Evolutionary conservation across 2,888 invertebrate genomes (phyloP), one percentile per base, ranked within the genome.

Genomic region (Spodoptera exigua): DNA sequence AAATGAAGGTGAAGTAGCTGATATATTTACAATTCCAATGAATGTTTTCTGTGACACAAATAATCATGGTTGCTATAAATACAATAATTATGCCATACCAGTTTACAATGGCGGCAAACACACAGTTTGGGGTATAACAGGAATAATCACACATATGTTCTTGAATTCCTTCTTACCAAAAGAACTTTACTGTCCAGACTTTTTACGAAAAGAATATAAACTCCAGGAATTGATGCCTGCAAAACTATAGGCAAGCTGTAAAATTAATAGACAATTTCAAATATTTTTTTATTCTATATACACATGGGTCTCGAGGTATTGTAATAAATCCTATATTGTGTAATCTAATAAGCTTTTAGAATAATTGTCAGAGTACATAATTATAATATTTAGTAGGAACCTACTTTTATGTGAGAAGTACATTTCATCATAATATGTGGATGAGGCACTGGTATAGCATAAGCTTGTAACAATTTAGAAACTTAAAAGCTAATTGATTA

Each of bases 91-190:
- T 1, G 66, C 70, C 0, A 59, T 97, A 21, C 95, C 95, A 0
- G 95, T 95, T 79, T 89, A 92, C 46, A 94, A 95, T 13, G 95
- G 95, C 14, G 95, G 95, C 18, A 89, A 88, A 62, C 83, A 95
- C 73, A 95, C 95, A 79, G 95, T 97, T 61, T 97, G 97, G 97
- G 97, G 97, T 3, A 93, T 97, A 11, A 98, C 98, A 0, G 98
- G 96, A 0, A 90, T 96, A 39, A 95, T 98, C 21, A 98, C 98
- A 0, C 96, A 97, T 82, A 83, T 96, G 39, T 96, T 97, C 78
- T 75, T 94, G 14, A 79, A 85, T 51, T 81, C 83, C 61, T 87
- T 93, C 64, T 61, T 93, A 45, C 88, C 92, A 9, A 76, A 78
- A 61, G 79, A 83, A 49, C 49, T 82, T 11, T 92, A 91, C 62